Percentiles rank a stretch among this genome's conserved stretches.
phyloP scores from a whole-genome alignment of 2,797 vertebrate species.

The Cyclopterus lumpus region DNA sequence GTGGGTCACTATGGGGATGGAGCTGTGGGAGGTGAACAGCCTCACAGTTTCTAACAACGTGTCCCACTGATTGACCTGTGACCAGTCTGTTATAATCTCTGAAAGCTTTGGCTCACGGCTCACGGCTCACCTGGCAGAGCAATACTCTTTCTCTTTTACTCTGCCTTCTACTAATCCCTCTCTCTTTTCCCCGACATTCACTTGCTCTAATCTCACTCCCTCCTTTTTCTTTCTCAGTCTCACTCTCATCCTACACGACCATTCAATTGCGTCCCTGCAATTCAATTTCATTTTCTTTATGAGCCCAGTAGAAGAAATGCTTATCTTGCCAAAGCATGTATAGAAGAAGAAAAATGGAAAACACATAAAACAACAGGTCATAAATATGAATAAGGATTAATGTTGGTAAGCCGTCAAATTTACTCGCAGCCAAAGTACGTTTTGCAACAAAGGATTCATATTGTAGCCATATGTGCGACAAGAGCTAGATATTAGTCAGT shows the following conservation, averaged over 20 bases:
- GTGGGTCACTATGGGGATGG: slow-evolving; percentile 54
- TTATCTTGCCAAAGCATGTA: slow-evolving; percentile 67
- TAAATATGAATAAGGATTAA: slow-evolving; percentile 74
- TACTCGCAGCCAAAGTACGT: slow-evolving; percentile 36
- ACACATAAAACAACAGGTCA: slow-evolving; percentile 62
- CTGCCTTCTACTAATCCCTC: slow-evolving; percentile 69
- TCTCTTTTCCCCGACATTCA: slow-evolving; percentile 43
- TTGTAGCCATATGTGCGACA: slow-evolving; percentile 45
- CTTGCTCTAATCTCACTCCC: slow-evolving; percentile 56
- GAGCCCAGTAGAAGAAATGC: slow-evolving; percentile 57
- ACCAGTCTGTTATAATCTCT: slow-evolving; percentile 63
- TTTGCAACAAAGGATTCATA: slow-evolving; percentile 54
- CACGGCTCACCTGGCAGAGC: slow-evolving; percentile 68
- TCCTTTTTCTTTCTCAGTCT: slow-evolving; percentile 18
- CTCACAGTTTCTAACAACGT: slow-evolving; percentile 41
- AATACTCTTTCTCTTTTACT: slow-evolving; percentile 63
- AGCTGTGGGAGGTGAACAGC: slow-evolving; percentile 43
- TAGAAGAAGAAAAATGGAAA: slow-evolving; percentile 59
- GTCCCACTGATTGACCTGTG: slow-evolving; percentile 56
- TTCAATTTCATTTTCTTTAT: slow-evolving; percentile 69
- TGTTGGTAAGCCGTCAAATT: slow-evolving; percentile 62
- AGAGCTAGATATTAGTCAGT: slow-evolving; percentile 41
- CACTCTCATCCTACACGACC: slow-evolving; percentile 44
- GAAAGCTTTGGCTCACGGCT: slow-evolving; percentile 65
- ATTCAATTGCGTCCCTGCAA: slow-evolving; percentile 56